These are phyloP conservation scores for Tachysurus vachellii DNA, from an alignment of 2,113 vertebrate species.

Conservation along the genomic window DNA sequence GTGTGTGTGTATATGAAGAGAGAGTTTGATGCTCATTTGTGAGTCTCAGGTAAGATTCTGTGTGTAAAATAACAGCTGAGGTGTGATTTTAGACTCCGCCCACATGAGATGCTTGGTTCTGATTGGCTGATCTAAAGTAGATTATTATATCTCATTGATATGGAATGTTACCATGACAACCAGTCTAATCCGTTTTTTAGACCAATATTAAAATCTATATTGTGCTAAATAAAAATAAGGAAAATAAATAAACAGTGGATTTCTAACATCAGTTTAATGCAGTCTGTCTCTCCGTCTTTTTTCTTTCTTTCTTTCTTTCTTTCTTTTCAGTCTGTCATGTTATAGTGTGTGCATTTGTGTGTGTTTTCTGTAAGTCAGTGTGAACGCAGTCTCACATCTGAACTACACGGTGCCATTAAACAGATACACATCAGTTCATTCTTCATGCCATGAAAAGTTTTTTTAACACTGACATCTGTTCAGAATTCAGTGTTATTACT, in stretches of 20 bases:
- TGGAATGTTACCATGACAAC: no score
- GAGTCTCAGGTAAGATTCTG: no score
- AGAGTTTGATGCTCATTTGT: background rate
- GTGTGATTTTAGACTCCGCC: background rate
- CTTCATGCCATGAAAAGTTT: background rate
- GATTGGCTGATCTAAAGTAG: no score
- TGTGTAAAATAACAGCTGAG: background rate
- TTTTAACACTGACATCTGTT: background rate
- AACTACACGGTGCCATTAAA: background rate
- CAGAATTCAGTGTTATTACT: background rate
- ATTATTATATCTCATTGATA: no score
- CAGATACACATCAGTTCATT: background rate
- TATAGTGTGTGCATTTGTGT: background rate
- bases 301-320: no score
- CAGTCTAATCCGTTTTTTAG: no score
- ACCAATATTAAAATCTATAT: no score
- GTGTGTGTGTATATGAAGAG: no score
- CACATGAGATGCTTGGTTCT: background rate
- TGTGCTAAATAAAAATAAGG: no score
- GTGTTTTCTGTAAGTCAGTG: background rate
- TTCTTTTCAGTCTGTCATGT: no score
- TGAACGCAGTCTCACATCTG: background rate
- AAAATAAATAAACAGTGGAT: no score
- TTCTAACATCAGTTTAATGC: no score
- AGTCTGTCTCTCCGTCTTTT: constrained; percentile 1